phyloP scores from a whole-genome alignment of 2,888 invertebrate genomes.

The Cerceris ruficornis region DNA sequence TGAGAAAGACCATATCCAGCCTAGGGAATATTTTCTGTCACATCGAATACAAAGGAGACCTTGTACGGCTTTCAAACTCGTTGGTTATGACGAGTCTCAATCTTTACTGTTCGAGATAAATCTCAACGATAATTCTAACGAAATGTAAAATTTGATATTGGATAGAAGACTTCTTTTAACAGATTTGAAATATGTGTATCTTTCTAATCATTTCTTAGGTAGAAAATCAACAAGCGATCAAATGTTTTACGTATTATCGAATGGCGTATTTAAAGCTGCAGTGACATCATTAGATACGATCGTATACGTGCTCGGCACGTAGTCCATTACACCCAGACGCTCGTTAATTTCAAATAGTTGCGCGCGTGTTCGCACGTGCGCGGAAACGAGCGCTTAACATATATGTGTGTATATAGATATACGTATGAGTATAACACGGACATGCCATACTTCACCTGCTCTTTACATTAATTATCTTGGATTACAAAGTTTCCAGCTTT shows the following conservation, averaged over 20 bases:
- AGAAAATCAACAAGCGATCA: neutral
- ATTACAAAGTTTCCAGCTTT: constrained; percentile 39
- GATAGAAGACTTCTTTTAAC: too few species aligned
- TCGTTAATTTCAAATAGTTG: constrained; percentile 57
- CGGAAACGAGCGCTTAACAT: constrained; percentile 54
- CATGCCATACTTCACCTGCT: constrained; percentile 38
- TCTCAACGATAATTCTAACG: too few species aligned
- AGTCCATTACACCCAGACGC: constrained; percentile 34
- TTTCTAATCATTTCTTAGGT: neutral
- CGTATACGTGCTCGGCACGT: constrained; percentile 29
- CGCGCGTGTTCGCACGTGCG: constrained; percentile 51
- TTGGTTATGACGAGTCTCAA: neutral
- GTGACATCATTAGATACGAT: constrained; percentile 44
- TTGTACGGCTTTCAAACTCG: neutral
- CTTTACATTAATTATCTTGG: constrained; percentile 38
- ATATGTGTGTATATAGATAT: constrained; percentile 7
- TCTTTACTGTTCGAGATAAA: neutral
- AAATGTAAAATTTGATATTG: too few species aligned
- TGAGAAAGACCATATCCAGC: constrained; percentile 9
- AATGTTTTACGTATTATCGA: constrained; percentile 12
- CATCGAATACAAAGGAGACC: constrained; percentile 7
- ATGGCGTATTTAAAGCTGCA: constrained; percentile 26
- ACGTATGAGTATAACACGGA: constrained; percentile 12
- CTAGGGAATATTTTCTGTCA: constrained; percentile 36
- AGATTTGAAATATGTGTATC: neutral